A percentile compares a stretch with the other conserved stretches of the same genome.
These are phyloP conservation scores for Ctenopoma multispine DNA, from an alignment of 2,797 vertebrate species.

Conservation along the genomic window DNA sequence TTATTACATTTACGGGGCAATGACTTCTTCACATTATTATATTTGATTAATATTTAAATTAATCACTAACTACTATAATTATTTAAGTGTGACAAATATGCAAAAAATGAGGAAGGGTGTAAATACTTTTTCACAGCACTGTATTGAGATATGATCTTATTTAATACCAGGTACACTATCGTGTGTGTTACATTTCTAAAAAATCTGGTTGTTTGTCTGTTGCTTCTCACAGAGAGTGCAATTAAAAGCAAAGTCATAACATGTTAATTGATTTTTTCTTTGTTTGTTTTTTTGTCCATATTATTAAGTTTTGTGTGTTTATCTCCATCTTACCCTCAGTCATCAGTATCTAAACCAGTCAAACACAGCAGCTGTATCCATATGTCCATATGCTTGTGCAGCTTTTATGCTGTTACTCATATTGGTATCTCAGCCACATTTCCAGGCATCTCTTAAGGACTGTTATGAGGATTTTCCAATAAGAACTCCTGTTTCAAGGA, in stretches of 20 bases:
- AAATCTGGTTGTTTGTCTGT: not conserved
- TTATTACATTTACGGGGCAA: no score
- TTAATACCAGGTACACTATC: not conserved
- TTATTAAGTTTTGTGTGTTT: constrained; percentile 1
- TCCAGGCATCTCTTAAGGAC: constrained; percentile 16
- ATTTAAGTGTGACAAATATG: no score
- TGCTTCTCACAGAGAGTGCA: not conserved
- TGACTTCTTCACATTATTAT: no score
- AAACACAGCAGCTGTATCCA: not conserved
- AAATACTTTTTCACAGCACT: no score
- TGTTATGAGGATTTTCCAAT: constrained; percentile 22
- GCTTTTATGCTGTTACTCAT: constrained; percentile 3
- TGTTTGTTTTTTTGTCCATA: not conserved
- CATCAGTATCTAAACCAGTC: constrained; percentile 9
- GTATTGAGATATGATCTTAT: constrained; percentile 7
- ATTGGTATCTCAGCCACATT: constrained; percentile 15
- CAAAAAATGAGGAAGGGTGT: no score
- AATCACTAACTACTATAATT: no score
- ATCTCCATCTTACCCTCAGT: constrained; percentile 21
- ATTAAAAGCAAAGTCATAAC: not conserved
- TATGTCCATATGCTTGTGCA: constrained; percentile 6
- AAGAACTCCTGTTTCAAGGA: constrained; percentile 15
- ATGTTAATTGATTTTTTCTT: not conserved
- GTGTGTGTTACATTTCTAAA: constrained; percentile 10
- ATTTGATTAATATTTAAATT: no score